A percentile compares a stretch with the other conserved stretches of the same genome.
phyloP scores from a whole-genome alignment of 2,113 vertebrate species.

The Sisor rabdophorus region DNA sequence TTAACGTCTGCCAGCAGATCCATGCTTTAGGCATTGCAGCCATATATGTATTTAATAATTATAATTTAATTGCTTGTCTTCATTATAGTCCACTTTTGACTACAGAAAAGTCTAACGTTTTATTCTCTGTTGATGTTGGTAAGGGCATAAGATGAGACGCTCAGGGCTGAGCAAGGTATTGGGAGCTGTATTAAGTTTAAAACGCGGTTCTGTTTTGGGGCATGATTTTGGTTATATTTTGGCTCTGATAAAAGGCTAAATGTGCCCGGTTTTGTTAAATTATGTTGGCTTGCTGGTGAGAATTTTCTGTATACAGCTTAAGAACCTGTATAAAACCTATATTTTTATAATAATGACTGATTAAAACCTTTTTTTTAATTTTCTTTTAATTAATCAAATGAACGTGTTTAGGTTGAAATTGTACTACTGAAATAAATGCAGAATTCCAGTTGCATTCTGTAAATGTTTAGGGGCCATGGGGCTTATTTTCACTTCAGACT shows the following conservation, averaged over 20 bases:
- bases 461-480: neutral
- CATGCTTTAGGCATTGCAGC: neutral
- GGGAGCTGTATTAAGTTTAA: neutral
- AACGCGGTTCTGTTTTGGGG: neutral
- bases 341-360: neutral
- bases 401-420: neutral
- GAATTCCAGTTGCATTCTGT: neutral
- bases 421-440: neutral
- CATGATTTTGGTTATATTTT: constrained; percentile 1
- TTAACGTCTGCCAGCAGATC: neutral
- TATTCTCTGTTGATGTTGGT: neutral
- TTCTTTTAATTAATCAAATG: neutral
- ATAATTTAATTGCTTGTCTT: neutral
- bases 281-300: constrained; percentile 3
- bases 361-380: neutral
- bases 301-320: constrained; percentile 14
- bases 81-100: neutral
- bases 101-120: constrained; percentile 3
- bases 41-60: constrained; percentile 31
- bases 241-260: neutral
- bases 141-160: neutral
- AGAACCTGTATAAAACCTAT: neutral
- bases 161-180: neutral
- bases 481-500: neutral
- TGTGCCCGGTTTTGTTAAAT: constrained; percentile 13